These are phyloP conservation scores for Empidonax traillii DNA, from an alignment of 2,113 vertebrate species.

Conservation along the genomic window DNA sequence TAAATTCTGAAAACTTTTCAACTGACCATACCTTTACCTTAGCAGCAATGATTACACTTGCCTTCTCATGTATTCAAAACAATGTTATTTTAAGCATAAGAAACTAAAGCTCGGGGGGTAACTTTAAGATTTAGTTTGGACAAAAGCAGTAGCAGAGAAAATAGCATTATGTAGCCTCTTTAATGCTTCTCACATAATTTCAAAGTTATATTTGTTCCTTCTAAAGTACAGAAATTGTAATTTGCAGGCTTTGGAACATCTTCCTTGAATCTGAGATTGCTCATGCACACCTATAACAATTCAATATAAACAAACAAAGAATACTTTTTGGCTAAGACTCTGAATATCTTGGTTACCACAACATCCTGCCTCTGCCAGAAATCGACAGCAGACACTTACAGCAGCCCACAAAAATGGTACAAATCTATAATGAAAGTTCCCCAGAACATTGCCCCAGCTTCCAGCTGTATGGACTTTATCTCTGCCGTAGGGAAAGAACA, in stretches of 20 bases:
- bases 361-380: not conserved
- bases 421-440: not conserved
- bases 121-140: not conserved
- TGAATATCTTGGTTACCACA: not conserved
- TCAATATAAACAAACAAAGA: not conserved
- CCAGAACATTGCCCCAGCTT: not conserved
- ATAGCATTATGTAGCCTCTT: not conserved
- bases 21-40: not conserved
- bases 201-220: not conserved
- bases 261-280: not conserved
- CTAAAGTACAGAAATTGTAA: not conserved
- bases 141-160: not conserved
- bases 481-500: not conserved
- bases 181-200: not conserved
- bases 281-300: not conserved
- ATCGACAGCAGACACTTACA: not conserved
- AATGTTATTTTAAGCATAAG: not conserved
- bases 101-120: not conserved
- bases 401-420: not conserved
- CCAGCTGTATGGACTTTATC: not conserved
- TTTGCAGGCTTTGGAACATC: not conserved
- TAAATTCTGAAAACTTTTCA: not conserved
- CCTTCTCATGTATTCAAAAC: not conserved
- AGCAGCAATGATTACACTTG: not conserved
- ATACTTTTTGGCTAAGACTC: not conserved